Evolutionary conservation across 2,888 invertebrate genomes (phyloP).

Genomic region (Drosophila suboccidentalis): DNA sequence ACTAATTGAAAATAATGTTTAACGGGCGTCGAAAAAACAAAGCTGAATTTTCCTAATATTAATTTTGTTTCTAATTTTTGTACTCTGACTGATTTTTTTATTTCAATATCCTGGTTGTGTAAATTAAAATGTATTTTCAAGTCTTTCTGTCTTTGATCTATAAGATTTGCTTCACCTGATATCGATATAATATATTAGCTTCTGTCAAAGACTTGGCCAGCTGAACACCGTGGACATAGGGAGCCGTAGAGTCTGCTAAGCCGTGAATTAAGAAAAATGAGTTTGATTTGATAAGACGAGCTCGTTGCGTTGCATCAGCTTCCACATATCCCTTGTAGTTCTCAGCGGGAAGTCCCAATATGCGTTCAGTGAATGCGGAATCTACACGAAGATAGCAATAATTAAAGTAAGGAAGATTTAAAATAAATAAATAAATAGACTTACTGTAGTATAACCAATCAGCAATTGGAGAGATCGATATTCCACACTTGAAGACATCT

Average conservation of each 20-base stretch:
- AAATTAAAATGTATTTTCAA: too few relatives aligned
- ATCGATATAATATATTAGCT: conserved; percentile 95
- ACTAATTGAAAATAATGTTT: too few relatives aligned
- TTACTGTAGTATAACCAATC: conserved; percentile 98
- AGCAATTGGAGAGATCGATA: conserved; percentile 97
- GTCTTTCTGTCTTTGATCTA: neutral
- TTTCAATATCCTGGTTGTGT: too few relatives aligned
- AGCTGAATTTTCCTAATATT: too few relatives aligned
- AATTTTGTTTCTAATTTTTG: too few relatives aligned
- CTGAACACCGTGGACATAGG: conserved; percentile 96
- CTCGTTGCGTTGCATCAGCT: conserved; percentile 95
- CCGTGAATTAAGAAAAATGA: conserved; percentile 97
- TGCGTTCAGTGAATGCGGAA: conserved; percentile 97
- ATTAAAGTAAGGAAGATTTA: neutral
- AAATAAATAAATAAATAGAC: conserved; percentile 66
- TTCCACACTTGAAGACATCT: conserved; percentile 95
- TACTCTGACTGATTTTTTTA: too few relatives aligned
- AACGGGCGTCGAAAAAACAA: too few relatives aligned
- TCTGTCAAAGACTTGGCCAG: conserved; percentile 95
- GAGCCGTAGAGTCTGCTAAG: conserved; percentile 96
- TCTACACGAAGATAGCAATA: conserved; percentile 87
- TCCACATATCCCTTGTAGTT: conserved; percentile 96
- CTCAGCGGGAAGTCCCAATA: conserved; percentile 94
- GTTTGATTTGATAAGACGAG: conserved; percentile 94
- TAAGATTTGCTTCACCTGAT: conserved; percentile 90